Evolutionary conservation across 64 coral and sea anemone species (phyloP), one percentile per base, ranked within the genome.

Genomic region (Montipora cactus): DNA sequence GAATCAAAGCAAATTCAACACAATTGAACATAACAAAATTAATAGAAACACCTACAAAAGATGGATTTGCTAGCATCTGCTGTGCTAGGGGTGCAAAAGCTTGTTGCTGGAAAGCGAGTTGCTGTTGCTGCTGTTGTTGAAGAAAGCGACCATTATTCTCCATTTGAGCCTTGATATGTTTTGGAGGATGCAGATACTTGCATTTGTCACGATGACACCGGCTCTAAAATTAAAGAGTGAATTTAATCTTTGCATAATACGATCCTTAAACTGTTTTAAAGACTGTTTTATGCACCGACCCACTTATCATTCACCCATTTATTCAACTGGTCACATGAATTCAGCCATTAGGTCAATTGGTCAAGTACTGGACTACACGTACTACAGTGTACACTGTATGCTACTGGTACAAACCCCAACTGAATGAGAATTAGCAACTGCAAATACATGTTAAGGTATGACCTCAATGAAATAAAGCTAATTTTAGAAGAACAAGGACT

Each of bases 161-260:
- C 83, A 99, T 95, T 79, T 99, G 98, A 55, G 92, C 75, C 61
- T 99, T 99, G 14, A 99, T 91, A 75, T 99, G 98, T 20, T 96
- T 96, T 62, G 98, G 98, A 5, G 98, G 98, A 87, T 99, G 98
- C 2, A 99, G 87, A 76, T 99, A 99, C 78, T 99, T 99, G 75
- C 98, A 99, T 20, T 96, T 96, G 84, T 99, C 98, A 79, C 98
- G 89, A 20, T 95, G 95, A 81, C 98, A 99, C 50, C 98, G 94
- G 37, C 75, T 80, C 98, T 99, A 66, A 61, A 85, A 51, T n/a
- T 71, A 67, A 19, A 3, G n/a, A 74, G 47, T 19, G 64, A 70
- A 47, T 46, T 47, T 37, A 37, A 37, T 37, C 37, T 37, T 37
- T 37, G 37, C 37, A 37, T 37, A 37, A 37, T 37, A 37, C 37